phyloP scores from a whole-genome alignment of 2,113 vertebrate species.

The Ctenodactylus gundi region DNA sequence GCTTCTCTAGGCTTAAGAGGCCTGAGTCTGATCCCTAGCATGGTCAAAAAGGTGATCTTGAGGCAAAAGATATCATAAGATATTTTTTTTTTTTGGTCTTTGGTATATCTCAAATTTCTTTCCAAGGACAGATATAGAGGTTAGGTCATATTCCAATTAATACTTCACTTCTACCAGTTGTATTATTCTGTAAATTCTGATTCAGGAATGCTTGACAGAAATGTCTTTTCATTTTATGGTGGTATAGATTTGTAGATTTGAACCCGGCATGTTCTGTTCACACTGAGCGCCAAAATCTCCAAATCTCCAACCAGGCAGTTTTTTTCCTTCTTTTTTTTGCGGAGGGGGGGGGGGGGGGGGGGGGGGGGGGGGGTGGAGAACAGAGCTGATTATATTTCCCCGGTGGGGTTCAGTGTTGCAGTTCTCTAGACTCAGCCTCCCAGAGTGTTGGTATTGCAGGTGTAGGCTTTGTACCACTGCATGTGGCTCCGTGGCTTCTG shows the following conservation, averaged over 20 bases:
- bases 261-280: too few relatives aligned
- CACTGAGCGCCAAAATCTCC: too few relatives aligned
- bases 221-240: background rate
- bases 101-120: background rate
- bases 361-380: too few relatives aligned
- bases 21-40: too few relatives aligned
- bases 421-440: background rate
- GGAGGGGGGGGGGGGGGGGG: too few relatives aligned
- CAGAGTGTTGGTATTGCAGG: background rate
- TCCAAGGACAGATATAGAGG: background rate
- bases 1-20: background rate
- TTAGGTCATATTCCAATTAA: background rate
- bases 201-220: background rate
- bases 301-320: too few relatives aligned
- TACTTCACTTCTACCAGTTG: background rate
- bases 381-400: too few relatives aligned
- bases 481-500: background rate
- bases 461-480: too few relatives aligned
- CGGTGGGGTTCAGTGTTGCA: background rate
- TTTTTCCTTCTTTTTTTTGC: background rate
- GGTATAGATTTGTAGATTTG: too few relatives aligned
- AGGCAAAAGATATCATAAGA: conserved; percentile 1
- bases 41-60: background rate
- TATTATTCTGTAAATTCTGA: background rate
- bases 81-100: background rate